Percentiles rank a stretch among this genome's conserved stretches.
These are phyloP conservation scores for Ciconia nigra DNA, from an alignment of 2,797 vertebrate species.

Conservation along the genomic window DNA sequence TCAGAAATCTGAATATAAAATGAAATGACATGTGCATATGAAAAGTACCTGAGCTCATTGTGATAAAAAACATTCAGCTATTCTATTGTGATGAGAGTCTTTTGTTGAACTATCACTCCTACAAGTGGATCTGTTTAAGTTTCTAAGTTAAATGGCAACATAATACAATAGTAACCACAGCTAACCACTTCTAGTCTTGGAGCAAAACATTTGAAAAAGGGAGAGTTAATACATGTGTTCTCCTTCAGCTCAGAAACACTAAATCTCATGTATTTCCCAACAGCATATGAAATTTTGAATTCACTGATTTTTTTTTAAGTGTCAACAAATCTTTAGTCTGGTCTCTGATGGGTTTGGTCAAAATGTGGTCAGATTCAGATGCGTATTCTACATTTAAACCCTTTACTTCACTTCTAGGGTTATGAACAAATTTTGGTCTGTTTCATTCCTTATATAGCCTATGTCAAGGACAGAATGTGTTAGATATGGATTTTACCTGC, in stretches of 20 bases:
- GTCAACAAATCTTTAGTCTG: neutral
- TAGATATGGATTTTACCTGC: neutral
- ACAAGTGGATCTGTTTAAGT: neutral
- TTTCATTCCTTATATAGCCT: neutral
- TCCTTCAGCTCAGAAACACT: neutral
- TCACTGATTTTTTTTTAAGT: neutral
- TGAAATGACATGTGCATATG: neutral
- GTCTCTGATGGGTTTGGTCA: neutral
- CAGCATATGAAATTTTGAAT: neutral
- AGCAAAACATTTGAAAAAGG: neutral
- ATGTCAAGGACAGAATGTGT: neutral
- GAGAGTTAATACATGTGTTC: neutral
- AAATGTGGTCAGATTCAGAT: neutral
- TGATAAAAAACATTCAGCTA: neutral
- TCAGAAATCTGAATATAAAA: neutral
- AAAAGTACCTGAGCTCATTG: neutral
- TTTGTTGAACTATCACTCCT: neutral
- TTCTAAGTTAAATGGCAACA: neutral
- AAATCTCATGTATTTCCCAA: neutral
- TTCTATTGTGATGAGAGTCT: neutral
- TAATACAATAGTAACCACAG: neutral
- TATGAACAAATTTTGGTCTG: neutral
- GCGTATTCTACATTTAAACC: neutral
- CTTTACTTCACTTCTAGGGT: neutral
- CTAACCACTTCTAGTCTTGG: neutral